Evolutionary conservation across 2,888 invertebrate species (phyloP), one percentile per base, ranked within the genome.

Genomic region (Nematopogon swammerdamellus): DNA sequence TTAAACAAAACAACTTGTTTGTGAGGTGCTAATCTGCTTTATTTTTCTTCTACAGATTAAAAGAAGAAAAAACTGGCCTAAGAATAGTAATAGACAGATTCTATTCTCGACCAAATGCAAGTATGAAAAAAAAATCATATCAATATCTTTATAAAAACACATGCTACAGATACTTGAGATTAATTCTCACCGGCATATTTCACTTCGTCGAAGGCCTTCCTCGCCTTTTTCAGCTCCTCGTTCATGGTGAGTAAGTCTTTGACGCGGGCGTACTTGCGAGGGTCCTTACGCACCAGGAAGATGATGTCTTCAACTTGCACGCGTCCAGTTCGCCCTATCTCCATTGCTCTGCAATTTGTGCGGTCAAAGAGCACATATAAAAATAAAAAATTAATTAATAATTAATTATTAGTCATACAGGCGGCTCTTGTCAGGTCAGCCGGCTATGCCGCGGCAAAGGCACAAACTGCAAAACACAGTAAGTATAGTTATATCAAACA

Each of bases 181-280:
- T 8, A 25, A 8, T 54, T 70, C 77, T 84, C 83, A 87, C 91
- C 92, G 82, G 92, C 94, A 83, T 94, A 95, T 87, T 95, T 95
- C 55, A 94, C 93, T 85, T 97, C 98, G 80, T 99, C 99, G 77
- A 99, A 99, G 54, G 98, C 98, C 80, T 99, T 99, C 59, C 99
- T 85, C 14, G 99, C 99, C 73, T 96, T 94, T 76, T 98, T 97
- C 47, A 99, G 79, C 74, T 99, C 98, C 74, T 99, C 99, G 72
- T 97, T 99, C 97, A 99, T 97, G 44, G 94, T 94, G 0, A 98
- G 77, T 30, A 98, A 80, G 72, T 97, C 97, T 80, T 97, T 97
- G 0, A 99, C 97, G 60, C 99, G 84, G 2, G 97, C 96, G 80
- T 95, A 99, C 71, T 99, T 99, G 56, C 97, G 85, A 30, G 88